Percentiles rank a stretch among this genome's conserved stretches.
Conservation (phyloP, 2,797 vertebrate species). For the Sebastes taczanowskii region DNA sequence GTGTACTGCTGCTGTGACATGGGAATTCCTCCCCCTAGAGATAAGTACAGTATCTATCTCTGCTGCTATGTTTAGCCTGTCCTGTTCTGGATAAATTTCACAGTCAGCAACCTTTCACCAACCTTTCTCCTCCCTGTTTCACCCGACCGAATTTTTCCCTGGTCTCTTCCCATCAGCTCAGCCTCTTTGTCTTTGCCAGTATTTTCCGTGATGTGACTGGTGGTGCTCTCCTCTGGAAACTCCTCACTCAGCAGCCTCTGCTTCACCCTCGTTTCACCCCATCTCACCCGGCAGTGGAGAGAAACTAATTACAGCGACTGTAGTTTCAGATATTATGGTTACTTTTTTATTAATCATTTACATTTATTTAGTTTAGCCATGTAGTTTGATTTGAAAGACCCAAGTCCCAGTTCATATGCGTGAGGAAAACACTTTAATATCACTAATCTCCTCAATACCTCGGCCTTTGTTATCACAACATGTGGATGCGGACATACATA, state of each 20-base stretch:
- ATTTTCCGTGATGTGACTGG: constrained; percentile 43
- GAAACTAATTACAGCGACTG: not conserved
- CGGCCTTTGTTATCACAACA: not conserved
- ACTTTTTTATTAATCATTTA: not conserved
- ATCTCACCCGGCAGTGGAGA: constrained; percentile 22
- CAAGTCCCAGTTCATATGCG: not conserved
- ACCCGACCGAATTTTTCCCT: constrained; percentile 21
- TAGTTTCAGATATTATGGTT: not conserved
- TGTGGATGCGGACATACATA: too few relatives aligned
- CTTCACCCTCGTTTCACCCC: constrained; percentile 36
- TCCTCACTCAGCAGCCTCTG: constrained; percentile 52
- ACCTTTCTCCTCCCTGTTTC: constrained; percentile 33
- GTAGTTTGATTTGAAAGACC: not conserved
- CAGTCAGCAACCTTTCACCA: constrained; percentile 39
- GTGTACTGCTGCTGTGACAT: not conserved
- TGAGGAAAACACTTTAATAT: not conserved
- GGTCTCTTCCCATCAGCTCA: constrained; percentile 40
- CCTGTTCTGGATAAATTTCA: constrained; percentile 21
- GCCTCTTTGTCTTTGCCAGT: constrained; percentile 40
- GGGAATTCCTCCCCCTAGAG: not conserved
- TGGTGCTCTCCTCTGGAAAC: constrained; percentile 53
- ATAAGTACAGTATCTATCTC: not conserved
- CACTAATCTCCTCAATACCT: not conserved
- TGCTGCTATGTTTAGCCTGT: constrained; percentile 10
- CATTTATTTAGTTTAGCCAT: not conserved